Evolutionary conservation across 35 echinoderm and acorn worm species (phyloP).

Genomic region (Lytechinus variegatus): DNA sequence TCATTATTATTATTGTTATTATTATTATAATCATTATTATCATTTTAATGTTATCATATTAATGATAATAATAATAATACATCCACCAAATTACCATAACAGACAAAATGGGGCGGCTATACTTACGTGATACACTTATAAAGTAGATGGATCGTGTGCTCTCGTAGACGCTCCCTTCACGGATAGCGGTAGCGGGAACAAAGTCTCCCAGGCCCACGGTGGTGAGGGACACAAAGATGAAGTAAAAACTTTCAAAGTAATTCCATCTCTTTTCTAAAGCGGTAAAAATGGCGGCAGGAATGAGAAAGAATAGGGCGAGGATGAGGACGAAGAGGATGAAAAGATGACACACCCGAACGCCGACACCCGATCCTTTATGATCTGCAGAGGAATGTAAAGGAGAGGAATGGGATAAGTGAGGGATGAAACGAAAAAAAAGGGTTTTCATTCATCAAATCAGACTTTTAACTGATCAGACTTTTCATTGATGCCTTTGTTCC

Average conservation of each 20-base stretch:
- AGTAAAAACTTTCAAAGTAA: conserved; percentile 85
- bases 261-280: conserved; percentile 74
- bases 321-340: conserved; percentile 65
- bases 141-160: not conserved
- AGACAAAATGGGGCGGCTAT: not conserved
- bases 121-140: conserved; percentile 22
- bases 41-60: too few relatives aligned
- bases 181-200: conserved; percentile 63
- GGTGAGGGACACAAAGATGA: conserved; percentile 91
- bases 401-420: too few relatives aligned
- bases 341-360: conserved; percentile 73
- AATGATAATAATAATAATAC: too few relatives aligned
- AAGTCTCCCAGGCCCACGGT: conserved; percentile 96
- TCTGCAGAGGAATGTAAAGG: conserved; percentile 39
- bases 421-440: too few relatives aligned
- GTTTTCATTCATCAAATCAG: too few relatives aligned
- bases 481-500: too few relatives aligned
- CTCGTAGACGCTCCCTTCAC: not conserved
- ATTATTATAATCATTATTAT: too few relatives aligned
- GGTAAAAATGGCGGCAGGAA: conserved; percentile 79
- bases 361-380: conserved; percentile 43
- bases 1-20: too few relatives aligned
- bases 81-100: too few relatives aligned
- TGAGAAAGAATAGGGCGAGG: conserved; percentile 74
- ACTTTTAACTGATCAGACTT: too few relatives aligned